Percentiles rank a stretch among this genome's conserved stretches.
phyloP scores from a whole-genome alignment of 2,797 vertebrate genomes.

The Brachymystax lenok region DNA sequence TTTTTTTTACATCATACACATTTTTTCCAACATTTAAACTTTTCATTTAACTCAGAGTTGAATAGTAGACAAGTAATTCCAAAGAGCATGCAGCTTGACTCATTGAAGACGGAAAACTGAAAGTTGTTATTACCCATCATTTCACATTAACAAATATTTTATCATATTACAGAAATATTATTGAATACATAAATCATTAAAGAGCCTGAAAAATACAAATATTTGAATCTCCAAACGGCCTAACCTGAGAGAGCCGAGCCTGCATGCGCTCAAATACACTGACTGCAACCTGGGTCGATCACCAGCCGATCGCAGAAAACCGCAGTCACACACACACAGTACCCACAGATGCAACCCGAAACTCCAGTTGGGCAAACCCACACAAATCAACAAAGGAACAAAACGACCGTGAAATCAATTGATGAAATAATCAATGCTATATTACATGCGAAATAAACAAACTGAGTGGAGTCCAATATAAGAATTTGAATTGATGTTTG shows the following conservation, averaged over 20 bases:
- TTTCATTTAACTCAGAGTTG: not conserved
- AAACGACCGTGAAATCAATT: conserved; percentile 77
- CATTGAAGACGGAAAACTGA: not conserved
- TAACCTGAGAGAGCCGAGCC: not conserved
- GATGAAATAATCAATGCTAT: conserved; percentile 68
- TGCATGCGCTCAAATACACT: not conserved
- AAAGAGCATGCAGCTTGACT: not conserved
- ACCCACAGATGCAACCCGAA: conserved; percentile 68
- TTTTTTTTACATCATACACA: not conserved
- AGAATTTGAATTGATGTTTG: conserved; percentile 44
- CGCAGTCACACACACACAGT: conserved; percentile 54
- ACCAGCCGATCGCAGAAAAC: conserved; percentile 43
- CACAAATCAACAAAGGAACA: conserved; percentile 73
- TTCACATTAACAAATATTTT: not conserved
- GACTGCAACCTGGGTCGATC: conserved; percentile 54
- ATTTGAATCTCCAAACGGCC: not conserved
- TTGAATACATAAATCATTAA: not conserved
- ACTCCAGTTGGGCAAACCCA: conserved; percentile 69
- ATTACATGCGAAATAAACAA: conserved; percentile 65
- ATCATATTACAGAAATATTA: not conserved
- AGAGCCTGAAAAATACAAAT: not conserved
- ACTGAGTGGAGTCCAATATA: conserved; percentile 50
- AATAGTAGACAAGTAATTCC: not conserved
- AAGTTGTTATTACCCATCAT: not conserved
- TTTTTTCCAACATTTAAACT: not conserved